phyloP scores from a whole-genome alignment of 2,888 invertebrate species.

The Drosophila conformis region DNA sequence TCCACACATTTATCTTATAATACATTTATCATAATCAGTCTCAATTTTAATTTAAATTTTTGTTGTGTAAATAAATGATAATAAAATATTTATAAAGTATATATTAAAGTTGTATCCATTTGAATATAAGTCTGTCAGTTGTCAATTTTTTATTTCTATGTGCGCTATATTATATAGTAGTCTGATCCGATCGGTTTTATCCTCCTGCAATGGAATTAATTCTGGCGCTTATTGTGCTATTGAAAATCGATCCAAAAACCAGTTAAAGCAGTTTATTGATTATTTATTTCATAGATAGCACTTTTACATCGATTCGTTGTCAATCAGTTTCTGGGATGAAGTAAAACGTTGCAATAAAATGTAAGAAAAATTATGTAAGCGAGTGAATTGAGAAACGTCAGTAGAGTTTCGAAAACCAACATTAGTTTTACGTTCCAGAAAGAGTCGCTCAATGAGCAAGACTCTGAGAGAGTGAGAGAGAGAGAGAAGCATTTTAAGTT shows the following conservation, averaged over 20 bases:
- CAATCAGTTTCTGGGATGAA: not conserved
- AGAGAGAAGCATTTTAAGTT: constrained; percentile 24
- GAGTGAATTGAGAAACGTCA: too few relatives aligned
- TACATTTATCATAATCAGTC: not conserved
- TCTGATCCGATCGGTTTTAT: not conserved
- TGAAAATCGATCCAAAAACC: not conserved
- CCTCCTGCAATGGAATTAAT: not conserved
- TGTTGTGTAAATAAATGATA: not conserved
- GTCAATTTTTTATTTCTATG: not conserved
- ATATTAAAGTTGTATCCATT: not conserved
- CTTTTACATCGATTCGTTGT: not conserved
- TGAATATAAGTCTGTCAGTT: not conserved
- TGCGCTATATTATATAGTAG: not conserved
- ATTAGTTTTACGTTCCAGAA: not conserved
- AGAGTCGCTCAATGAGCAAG: constrained; percentile 1
- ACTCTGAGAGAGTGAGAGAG: not conserved
- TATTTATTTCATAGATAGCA: not conserved
- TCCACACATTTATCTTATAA: not conserved
- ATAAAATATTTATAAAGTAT: not conserved
- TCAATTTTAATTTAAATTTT: not conserved
- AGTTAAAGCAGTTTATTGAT: not conserved
- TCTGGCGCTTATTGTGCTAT: not conserved
- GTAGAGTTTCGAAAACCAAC: not conserved
- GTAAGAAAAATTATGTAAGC: not conserved
- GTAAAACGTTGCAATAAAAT: not conserved